Evolutionary conservation across 2,797 vertebrate species (phyloP).

Genomic region (Enteromius trimaculatus): DNA sequence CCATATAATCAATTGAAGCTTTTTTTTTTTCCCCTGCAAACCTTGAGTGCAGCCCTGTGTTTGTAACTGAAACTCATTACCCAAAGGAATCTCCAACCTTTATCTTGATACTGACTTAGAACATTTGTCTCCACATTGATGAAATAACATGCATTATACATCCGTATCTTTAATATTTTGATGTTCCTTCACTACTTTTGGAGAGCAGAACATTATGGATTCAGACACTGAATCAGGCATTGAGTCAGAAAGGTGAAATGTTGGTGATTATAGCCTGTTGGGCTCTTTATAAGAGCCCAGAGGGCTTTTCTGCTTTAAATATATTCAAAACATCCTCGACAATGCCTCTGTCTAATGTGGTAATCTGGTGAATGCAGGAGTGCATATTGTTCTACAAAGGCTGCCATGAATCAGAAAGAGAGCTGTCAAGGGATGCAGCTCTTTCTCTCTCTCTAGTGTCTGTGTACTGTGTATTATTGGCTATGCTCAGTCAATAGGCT

Average conservation of each 20-base stretch:
- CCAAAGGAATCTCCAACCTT: not conserved
- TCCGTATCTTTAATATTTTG: conserved; percentile 27
- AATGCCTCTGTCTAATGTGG: conserved; percentile 39
- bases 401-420: conserved; percentile 40
- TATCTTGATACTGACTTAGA: not conserved
- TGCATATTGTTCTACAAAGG: conserved; percentile 43
- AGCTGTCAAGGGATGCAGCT: conserved; percentile 30
- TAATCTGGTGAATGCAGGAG: conserved; percentile 41
- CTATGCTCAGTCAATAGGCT: conserved; percentile 49
- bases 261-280: conserved; percentile 19
- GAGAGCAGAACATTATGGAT: conserved; percentile 1
- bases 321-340: conserved; percentile 34
- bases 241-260: conserved; percentile 11
- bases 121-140: not conserved
- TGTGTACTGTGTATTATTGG: conserved; percentile 34
- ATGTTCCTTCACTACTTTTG: conserved; percentile 4
- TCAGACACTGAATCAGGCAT: not conserved
- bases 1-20: not conserved
- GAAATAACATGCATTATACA: not conserved
- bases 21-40: not conserved
- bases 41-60: not conserved
- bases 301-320: conserved; percentile 39
- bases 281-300: conserved; percentile 14
- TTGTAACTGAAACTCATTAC: not conserved
- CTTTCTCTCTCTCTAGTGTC: conserved; percentile 8